Percentiles rank a stretch among this genome's conserved stretches.
Conservation (phyloP, 2,888 invertebrate genomes). For the Cacoxenus indagator region DNA sequence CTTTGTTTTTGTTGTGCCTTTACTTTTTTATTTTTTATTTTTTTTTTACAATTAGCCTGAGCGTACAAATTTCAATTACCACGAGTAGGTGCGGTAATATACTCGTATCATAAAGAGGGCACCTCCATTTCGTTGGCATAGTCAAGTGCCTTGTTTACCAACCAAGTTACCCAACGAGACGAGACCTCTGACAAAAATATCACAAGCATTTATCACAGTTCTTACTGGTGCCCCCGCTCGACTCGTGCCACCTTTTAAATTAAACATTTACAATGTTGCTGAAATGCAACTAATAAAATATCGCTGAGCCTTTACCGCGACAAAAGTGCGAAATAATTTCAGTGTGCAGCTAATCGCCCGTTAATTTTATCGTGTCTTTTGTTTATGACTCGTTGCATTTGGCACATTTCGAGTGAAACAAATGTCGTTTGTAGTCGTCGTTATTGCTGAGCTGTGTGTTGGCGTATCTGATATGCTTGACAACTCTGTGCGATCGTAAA, state of each 20-base stretch:
- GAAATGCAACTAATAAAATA: slow-evolving; percentile 14
- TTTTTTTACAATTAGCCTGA: too few species aligned
- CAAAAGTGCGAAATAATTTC: slow-evolving; percentile 3
- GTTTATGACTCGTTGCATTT: slow-evolving; percentile 58
- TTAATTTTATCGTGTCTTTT: slow-evolving; percentile 56
- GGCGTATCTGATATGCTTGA: slow-evolving; percentile 41
- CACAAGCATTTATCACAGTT: background rate
- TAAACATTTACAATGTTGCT: slow-evolving; percentile 9
- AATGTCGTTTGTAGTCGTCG: background rate
- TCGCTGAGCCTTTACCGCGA: background rate
- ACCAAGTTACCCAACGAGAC: too few species aligned
- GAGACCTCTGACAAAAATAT: too few species aligned
- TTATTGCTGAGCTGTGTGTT: background rate
- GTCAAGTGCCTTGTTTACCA: too few species aligned
- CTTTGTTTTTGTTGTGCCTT: too few species aligned
- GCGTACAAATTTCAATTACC: too few species aligned
- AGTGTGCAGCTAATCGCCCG: slow-evolving; percentile 40
- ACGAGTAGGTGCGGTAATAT: too few species aligned
- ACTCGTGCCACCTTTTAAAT: background rate
- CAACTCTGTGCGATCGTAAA: slow-evolving; percentile 1
- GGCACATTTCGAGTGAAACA: slow-evolving; percentile 43
- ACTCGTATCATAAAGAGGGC: background rate
- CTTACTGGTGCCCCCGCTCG: background rate
- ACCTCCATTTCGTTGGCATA: background rate
- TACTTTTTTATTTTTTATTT: too few species aligned